phyloP scores from a whole-genome alignment of 2,113 vertebrate species.

The Stigmatopora argus region DNA sequence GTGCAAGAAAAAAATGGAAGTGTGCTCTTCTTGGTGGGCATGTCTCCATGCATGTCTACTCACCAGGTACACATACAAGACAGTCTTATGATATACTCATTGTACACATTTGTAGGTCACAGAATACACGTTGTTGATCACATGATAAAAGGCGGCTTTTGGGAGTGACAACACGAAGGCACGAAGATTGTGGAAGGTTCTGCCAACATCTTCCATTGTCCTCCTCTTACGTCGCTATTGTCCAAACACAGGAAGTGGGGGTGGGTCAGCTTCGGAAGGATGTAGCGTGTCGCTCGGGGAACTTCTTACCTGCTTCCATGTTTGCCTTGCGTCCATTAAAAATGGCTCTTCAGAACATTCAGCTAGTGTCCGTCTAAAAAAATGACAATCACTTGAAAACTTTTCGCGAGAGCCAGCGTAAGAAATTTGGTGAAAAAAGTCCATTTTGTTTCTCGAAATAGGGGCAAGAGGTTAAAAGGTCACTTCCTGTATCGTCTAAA shows the following conservation, averaged over 20 bases:
- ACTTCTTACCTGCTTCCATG: background rate
- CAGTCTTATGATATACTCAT: no score
- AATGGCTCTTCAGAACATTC: background rate
- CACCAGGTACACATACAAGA: background rate
- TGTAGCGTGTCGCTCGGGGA: background rate
- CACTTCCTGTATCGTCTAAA: background rate
- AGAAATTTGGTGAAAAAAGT: background rate
- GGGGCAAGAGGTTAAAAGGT: background rate
- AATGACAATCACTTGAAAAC: background rate
- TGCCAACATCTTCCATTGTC: background rate
- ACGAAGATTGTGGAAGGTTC: background rate
- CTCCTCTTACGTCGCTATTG: background rate
- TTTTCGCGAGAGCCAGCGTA: background rate
- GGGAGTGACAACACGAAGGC: slow-evolving; percentile 6
- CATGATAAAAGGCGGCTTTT: background rate
- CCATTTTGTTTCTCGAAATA: background rate
- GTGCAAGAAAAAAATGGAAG: background rate
- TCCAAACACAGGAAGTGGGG: background rate
- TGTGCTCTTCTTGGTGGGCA: background rate
- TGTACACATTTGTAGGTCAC: no score
- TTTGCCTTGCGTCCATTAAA: background rate
- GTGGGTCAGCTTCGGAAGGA: background rate
- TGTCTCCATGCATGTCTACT: background rate
- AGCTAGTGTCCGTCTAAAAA: background rate
- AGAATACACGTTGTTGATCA: background rate